Conservation (phyloP, 2,113 vertebrate species). For the Mobula birostris region DNA sequence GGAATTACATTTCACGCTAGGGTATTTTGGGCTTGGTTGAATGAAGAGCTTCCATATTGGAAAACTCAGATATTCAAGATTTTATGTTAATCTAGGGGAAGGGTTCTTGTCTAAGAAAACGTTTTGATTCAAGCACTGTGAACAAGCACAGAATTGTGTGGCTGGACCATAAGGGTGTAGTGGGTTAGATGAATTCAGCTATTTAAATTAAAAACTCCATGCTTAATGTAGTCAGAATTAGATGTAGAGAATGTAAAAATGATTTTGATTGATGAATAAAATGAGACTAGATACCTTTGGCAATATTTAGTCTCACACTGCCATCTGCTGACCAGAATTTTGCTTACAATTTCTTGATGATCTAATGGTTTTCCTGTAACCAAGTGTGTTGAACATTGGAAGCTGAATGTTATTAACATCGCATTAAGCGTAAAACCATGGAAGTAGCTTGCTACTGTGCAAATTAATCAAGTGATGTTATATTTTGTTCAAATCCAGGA, state of each 20-base stretch:
- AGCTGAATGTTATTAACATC: not conserved
- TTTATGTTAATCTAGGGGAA: not conserved
- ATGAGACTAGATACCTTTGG: not conserved
- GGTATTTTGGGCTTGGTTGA: constrained; percentile 8
- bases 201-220: not conserved
- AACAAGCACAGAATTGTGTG: not conserved
- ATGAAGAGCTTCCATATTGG: not conserved
- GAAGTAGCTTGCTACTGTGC: not conserved
- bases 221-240: not conserved
- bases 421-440: not conserved
- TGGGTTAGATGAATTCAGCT: not conserved
- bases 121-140: not conserved
- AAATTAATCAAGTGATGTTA: not conserved
- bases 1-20: not conserved
- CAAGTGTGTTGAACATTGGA: constrained; percentile 4
- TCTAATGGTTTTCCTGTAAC: not conserved
- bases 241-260: not conserved
- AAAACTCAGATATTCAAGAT: not conserved
- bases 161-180: not conserved
- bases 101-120: not conserved
- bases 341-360: not conserved
- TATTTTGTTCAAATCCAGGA: not conserved
- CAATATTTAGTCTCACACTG: not conserved
- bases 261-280: not conserved
- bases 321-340: constrained; percentile 18